Evolutionary conservation across 2,113 vertebrate species (phyloP).

Genomic region (Gymnorhina tibicen): DNA sequence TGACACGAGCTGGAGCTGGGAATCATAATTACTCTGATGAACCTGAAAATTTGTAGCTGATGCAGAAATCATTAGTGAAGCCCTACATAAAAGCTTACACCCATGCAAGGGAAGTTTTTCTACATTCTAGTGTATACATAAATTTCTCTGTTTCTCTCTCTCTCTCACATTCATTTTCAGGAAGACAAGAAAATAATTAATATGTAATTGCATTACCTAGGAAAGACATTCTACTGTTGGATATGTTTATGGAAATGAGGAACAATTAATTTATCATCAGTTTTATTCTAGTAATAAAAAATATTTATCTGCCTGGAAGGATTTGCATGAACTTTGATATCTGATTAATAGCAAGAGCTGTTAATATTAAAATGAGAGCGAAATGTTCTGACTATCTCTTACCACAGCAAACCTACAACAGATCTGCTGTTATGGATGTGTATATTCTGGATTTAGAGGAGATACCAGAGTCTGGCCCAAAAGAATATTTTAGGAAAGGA

Average conservation of each 20-base stretch:
- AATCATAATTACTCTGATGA: neutral
- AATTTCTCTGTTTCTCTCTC: neutral
- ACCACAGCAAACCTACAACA: neutral
- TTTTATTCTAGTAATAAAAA: constrained; percentile 34
- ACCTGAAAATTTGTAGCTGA: neutral
- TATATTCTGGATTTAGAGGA: neutral
- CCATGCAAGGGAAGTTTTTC: neutral
- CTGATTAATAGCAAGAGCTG: neutral
- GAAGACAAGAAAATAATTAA: constrained; percentile 7
- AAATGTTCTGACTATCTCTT: neutral
- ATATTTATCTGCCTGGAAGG: neutral
- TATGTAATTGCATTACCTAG: neutral
- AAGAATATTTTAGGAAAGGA: neutral
- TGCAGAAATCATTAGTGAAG: neutral
- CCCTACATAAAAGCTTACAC: neutral
- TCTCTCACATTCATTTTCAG: neutral
- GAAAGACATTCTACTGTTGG: neutral
- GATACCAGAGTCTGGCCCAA: neutral
- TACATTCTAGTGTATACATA: neutral
- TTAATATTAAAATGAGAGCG: neutral
- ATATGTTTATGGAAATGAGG: neutral
- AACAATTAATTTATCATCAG: constrained; percentile 7
- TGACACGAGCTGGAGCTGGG: neutral
- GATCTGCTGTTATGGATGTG: neutral
- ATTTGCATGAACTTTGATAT: constrained; percentile 10